These are phyloP conservation scores for Steinernema feltiae DNA, from an alignment of 1,140 invertebrate species.

Conservation along the genomic window DNA sequence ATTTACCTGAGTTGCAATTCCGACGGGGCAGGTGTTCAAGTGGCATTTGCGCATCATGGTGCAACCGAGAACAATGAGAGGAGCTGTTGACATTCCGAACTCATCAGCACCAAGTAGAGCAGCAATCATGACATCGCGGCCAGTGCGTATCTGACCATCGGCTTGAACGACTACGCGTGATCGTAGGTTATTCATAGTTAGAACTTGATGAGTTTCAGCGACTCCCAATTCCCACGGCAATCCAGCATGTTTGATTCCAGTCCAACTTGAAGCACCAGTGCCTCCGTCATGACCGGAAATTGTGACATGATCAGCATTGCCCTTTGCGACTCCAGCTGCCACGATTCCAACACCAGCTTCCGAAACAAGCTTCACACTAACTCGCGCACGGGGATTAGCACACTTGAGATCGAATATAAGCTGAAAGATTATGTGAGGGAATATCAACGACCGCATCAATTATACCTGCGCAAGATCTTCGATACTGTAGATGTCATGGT, in stretches of 20 bases:
- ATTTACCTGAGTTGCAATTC: conserved; percentile 77
- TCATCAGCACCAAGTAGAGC: conserved; percentile 93
- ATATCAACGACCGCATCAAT: conserved; percentile 7
- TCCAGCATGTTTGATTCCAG: conserved; percentile 82
- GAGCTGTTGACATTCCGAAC: conserved; percentile 88
- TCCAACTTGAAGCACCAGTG: conserved; percentile 89
- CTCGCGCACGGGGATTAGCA: conserved; percentile 85
- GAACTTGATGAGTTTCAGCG: conserved; percentile 88
- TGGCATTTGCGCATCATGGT: conserved; percentile 99
- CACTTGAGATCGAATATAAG: conserved; percentile 97
- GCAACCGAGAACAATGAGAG: conserved; percentile 89
- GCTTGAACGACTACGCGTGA: conserved; percentile 89
- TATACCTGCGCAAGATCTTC: conserved; percentile 84
- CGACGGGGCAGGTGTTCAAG: conserved; percentile 96
- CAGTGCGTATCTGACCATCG: conserved; percentile 84
- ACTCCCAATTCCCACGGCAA: conserved; percentile 95
- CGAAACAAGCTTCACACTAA: conserved; percentile 95
- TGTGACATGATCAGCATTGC: conserved; percentile 94
- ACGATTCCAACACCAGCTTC: conserved; percentile 97
- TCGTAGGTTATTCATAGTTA: conserved; percentile 88
- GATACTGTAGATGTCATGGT: conserved; percentile 99
- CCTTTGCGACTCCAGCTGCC: conserved; percentile 93
- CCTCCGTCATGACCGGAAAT: conserved; percentile 98
- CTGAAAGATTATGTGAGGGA: conserved; percentile 56
- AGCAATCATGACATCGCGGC: conserved; percentile 92